Percentiles rank a stretch among this genome's conserved stretches.
Evolutionary conservation across 37 sponge, comb jelly and placozoan genomes (phyloP).

Genomic region (Lycopodina hypogea): DNA sequence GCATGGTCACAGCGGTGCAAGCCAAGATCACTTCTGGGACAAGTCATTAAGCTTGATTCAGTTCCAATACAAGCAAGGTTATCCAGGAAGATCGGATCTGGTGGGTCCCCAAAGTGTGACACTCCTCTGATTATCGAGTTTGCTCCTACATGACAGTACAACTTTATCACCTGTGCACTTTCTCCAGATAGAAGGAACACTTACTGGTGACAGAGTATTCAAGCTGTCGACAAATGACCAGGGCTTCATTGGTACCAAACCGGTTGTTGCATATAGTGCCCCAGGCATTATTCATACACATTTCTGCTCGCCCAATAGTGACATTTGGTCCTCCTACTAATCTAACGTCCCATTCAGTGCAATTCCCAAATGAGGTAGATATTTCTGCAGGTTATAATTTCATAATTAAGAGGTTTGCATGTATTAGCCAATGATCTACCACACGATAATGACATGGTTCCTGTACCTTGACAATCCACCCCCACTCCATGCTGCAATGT

Average conservation of each 20-base stretch:
- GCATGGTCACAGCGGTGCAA: constrained; percentile 18
- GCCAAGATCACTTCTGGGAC: constrained; percentile 7
- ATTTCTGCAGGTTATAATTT: no score
- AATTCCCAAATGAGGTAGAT: not conserved
- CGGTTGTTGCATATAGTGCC: constrained; percentile 23
- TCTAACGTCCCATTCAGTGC: constrained; percentile 15
- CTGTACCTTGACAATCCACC: no score
- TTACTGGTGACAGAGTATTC: not conserved
- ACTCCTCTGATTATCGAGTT: not conserved
- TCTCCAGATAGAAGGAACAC: not conserved
- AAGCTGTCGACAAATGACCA: not conserved
- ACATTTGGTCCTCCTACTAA: not conserved
- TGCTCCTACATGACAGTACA: not conserved
- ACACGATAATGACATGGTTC: no score
- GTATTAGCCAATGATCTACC: no score
- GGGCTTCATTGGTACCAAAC: constrained; percentile 11
- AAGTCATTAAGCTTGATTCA: not conserved
- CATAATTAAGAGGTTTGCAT: no score
- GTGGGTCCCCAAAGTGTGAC: not conserved
- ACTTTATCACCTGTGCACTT: not conserved
- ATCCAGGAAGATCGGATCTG: constrained; percentile 29
- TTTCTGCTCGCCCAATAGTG: constrained; percentile 24
- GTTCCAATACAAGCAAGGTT: constrained; percentile 13
- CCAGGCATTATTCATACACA: constrained; percentile 4
- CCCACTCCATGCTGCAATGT: no score